phyloP scores from a whole-genome alignment of 2,797 vertebrate genomes.

The Chelonia mydas region DNA sequence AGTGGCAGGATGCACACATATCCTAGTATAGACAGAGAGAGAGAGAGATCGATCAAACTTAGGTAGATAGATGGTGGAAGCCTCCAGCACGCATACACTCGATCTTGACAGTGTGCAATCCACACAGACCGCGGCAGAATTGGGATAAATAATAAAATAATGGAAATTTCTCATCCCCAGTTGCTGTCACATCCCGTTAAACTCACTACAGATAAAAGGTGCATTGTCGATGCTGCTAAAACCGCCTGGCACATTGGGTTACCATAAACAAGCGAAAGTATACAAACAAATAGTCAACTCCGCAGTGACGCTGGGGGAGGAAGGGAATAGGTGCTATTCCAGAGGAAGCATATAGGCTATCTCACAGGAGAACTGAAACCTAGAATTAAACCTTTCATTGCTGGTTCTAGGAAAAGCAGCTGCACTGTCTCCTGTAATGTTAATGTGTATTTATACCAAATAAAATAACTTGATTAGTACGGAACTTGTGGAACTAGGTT shows the following conservation, averaged over 20 bases:
- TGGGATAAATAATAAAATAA: slow-evolving; percentile 66
- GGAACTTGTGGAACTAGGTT: slow-evolving; percentile 62
- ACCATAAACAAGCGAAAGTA: slow-evolving; percentile 51
- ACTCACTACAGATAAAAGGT: slow-evolving; percentile 61
- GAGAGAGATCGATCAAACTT: not conserved
- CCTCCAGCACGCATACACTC: not conserved
- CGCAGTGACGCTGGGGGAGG: slow-evolving; percentile 14
- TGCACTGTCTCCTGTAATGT: slow-evolving; percentile 31
- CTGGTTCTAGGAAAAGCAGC: not conserved
- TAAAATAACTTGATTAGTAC: slow-evolving; percentile 63
- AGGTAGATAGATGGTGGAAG: not conserved
- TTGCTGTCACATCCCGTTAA: slow-evolving; percentile 67
- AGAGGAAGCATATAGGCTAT: slow-evolving; percentile 20
- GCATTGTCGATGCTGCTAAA: slow-evolving; percentile 59
- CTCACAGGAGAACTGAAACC: slow-evolving; percentile 17
- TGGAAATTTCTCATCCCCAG: slow-evolving; percentile 61
- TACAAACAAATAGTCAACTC: slow-evolving; percentile 52
- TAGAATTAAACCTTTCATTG: slow-evolving; percentile 31
- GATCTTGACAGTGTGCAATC: slow-evolving; percentile 44
- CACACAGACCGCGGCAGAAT: slow-evolving; percentile 50
- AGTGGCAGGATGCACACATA: not conserved
- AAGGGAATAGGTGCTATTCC: slow-evolving; percentile 26
- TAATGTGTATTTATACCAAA: slow-evolving; percentile 61
- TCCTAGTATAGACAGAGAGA: not conserved
- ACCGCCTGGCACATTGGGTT: slow-evolving; percentile 22